Evolutionary conservation across 2,888 invertebrate genomes (phyloP), one percentile per base, ranked within the genome.

Genomic region (Pseudeuparius sepicola): DNA sequence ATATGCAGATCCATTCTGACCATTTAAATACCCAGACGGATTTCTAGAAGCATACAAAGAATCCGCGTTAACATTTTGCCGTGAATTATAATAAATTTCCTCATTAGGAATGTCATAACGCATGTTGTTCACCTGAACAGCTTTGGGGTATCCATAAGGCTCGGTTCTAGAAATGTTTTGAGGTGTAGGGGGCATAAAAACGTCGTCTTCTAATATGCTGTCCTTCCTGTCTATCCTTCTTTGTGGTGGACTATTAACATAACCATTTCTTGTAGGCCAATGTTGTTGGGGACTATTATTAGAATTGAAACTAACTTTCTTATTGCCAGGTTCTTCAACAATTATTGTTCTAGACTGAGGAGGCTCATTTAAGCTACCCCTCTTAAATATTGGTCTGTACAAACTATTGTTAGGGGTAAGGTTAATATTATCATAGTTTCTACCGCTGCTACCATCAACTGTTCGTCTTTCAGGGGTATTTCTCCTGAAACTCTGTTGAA

Each of bases 231-330:
- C 35, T 1, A 45, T 17, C 35, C 60, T 46, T 43, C 61, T 48
- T 34, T 60, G 59, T 3, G 62, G 59, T 4, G 62, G 61, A 42
- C 55, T 60, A 48, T 57, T 54, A 0, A 56, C 57, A 36, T 49
- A 61, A 6, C 68, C 68, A 39, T 63, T 66, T 39, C 61, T 66
- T 2, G 66, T 67, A 2, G 68, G 68, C 68, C 68, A 68, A 12
- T 46, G 43, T 23, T 50, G 48, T n/a, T 20, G 20, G 20, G 20
- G 20, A 6, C n/a, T n/a, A n/a, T n/a, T n/a, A n/a, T n/a, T n/a
- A n/a, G n/a, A n/a, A n/a, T n/a, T n/a, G n/a, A n/a, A n/a, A n/a
- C n/a, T n/a, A n/a, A 30, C 24, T 20, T 30, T 34, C 17, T 36
- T 34, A 26, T 40, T 34, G 6, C 36, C 29, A 47, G 48, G n/a